Evolutionary conservation across 2,888 invertebrate genomes (phyloP).

Genomic region (Gibbula magus): DNA sequence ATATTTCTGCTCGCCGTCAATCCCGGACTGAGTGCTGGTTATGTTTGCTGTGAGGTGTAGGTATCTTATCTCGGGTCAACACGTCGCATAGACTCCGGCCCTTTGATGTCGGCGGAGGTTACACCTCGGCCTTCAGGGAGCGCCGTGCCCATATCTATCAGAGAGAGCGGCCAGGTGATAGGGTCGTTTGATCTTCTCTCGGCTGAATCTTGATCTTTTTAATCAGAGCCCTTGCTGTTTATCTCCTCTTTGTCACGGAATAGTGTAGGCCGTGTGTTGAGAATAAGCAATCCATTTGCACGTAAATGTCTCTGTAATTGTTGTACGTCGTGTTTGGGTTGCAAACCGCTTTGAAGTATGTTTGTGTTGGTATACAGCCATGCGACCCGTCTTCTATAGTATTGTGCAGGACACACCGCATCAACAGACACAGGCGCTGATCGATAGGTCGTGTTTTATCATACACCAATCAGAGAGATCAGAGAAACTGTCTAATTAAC

Average conservation of each 20-base stretch:
- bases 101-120: slow-evolving; percentile 11
- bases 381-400: too few species aligned
- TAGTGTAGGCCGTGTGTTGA: not conserved
- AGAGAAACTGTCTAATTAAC: too few species aligned
- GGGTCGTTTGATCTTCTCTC: not conserved
- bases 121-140: not conserved
- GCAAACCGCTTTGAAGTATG: not conserved
- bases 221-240: not conserved
- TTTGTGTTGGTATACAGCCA: too few species aligned
- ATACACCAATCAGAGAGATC: too few species aligned
- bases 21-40: not conserved
- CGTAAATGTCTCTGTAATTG: not conserved
- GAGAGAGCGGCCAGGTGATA: not conserved
- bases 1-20: not conserved
- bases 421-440: too few species aligned
- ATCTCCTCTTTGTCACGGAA: not conserved
- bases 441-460: too few species aligned
- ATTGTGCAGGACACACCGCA: too few species aligned
- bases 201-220: slow-evolving; percentile 5
- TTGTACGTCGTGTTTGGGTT: not conserved
- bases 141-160: not conserved
- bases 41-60: not conserved
- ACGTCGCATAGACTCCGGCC: not conserved
- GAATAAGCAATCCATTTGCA: slow-evolving; percentile 11
- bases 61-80: not conserved